Conservation (phyloP, 2,113 vertebrate genomes). For the Ranitomeya imitator region DNA sequence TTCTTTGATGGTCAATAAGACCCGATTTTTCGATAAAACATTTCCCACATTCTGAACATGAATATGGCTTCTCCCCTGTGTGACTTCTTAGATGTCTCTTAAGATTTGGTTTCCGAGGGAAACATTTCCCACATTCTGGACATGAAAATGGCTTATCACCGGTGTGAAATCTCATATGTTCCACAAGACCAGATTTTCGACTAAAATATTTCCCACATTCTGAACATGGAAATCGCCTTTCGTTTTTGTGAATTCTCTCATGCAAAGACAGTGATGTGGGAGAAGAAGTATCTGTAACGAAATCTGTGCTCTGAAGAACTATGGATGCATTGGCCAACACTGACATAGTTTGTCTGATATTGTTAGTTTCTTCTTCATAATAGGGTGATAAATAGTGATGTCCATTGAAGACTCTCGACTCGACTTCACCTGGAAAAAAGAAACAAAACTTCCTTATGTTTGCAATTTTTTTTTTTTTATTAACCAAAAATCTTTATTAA, state of each 20-base stretch:
- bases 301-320: not conserved
- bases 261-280: not conserved
- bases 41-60: too few species aligned
- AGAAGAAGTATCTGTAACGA: not conserved
- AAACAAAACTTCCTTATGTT: not conserved
- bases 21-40: too few species aligned
- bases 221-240: not conserved
- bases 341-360: not conserved
- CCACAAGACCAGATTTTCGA: too few species aligned
- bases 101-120: too few species aligned
- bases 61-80: too few species aligned
- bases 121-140: too few species aligned
- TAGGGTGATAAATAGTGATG: not conserved
- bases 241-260: not conserved
- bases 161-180: too few species aligned
- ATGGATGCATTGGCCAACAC: not conserved
- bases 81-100: too few species aligned
- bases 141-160: too few species aligned
- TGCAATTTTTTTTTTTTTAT: not conserved
- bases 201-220: not conserved
- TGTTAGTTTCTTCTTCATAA: not conserved
- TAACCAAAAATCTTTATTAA: too few species aligned
- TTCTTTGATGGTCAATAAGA: too few species aligned
- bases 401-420: not conserved
- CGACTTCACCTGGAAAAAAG: not conserved